Conservation (phyloP, 2,797 vertebrate species). For the Chloroceryle amazona region DNA sequence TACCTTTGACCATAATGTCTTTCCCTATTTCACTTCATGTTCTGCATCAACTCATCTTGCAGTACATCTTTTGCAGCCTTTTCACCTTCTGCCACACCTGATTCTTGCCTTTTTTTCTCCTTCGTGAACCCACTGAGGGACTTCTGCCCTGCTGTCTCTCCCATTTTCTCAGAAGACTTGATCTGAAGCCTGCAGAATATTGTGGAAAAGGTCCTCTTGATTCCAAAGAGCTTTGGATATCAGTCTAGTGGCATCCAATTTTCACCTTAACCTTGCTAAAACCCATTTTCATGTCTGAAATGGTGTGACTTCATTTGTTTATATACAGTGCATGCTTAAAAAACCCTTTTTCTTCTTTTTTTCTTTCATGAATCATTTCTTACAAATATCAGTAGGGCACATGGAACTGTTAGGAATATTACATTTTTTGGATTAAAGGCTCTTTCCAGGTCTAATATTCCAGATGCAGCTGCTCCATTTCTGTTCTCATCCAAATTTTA, state of each 20-base stretch:
- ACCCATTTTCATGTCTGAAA: neutral
- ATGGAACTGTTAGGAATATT: neutral
- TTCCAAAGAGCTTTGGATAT: neutral
- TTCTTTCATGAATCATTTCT: neutral
- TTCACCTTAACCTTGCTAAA: neutral
- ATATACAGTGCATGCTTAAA: neutral
- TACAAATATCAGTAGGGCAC: neutral
- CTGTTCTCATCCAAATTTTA: neutral
- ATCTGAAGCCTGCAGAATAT: neutral
- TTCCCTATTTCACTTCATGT: neutral
- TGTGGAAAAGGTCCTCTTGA: neutral
- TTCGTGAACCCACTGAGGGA: neutral
- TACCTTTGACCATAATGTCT: neutral
- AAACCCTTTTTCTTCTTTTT: neutral
- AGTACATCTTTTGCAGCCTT: neutral
- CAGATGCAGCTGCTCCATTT: neutral
- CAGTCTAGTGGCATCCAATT: neutral
- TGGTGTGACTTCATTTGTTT: neutral
- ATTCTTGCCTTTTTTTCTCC: neutral
- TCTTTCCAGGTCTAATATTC: neutral
- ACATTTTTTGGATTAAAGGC: neutral
- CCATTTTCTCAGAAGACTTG: neutral
- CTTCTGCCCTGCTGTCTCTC: neutral
- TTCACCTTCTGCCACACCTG: neutral
- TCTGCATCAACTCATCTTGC: neutral